phyloP scores from a whole-genome alignment of 2,797 vertebrate species.

The Cephalopachus bancanus region DNA sequence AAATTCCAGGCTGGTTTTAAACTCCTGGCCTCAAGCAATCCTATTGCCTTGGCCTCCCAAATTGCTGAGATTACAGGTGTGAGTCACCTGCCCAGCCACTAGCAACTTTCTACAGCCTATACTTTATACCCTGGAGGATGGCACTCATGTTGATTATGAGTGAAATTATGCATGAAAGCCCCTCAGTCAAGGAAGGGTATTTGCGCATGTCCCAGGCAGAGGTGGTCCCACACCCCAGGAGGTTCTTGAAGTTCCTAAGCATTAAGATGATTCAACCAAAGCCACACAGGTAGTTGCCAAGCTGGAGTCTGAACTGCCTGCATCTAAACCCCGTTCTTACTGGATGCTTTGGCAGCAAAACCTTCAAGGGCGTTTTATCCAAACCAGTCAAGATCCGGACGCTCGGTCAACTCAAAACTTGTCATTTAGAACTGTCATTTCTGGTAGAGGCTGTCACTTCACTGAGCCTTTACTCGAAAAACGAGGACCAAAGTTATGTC shows the following conservation, averaged over 20 bases:
- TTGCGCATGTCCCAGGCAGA: not conserved
- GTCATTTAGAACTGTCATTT: not conserved
- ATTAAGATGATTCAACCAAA: no score
- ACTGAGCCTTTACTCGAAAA: not conserved
- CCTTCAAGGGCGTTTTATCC: not conserved
- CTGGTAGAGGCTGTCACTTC: not conserved
- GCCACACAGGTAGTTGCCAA: not conserved
- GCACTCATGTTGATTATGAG: rapidly evolving
- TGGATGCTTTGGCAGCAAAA: not conserved
- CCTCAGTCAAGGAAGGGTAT: not conserved
- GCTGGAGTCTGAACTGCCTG: rapidly evolving
- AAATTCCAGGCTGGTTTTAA: no score
- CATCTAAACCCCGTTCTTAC: not conserved
- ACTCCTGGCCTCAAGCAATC: no score
- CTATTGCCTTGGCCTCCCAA: no score
- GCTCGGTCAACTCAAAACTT: not conserved
- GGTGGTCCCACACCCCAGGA: no score
- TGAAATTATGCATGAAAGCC: not conserved
- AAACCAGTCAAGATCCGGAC: not conserved
- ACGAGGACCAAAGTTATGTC: not conserved
- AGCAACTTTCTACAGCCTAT: not conserved
- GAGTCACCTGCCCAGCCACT: no score
- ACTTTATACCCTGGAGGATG: not conserved
- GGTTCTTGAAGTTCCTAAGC: not conserved
- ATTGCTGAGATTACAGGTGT: no score